Conservation (phyloP, 2,888 invertebrate species). For the Drosophila birchii region DNA sequence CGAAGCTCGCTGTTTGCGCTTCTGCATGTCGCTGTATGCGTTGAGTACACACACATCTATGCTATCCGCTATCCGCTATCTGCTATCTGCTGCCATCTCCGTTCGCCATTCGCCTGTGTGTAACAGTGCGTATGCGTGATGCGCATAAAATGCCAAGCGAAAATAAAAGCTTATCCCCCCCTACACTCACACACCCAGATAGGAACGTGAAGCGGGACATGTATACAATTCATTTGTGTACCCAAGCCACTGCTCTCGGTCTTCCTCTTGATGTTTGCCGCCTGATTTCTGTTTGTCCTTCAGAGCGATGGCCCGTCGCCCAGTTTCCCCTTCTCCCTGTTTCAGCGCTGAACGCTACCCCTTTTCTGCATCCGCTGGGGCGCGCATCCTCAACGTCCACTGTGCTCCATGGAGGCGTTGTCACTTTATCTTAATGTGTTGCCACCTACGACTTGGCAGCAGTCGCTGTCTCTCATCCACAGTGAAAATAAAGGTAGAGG, state of each 20-base stretch:
- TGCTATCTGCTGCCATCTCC: slow-evolving; percentile 34
- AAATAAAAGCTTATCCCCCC: slow-evolving; percentile 67
- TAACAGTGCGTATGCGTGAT: slow-evolving; percentile 77
- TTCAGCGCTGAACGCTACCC: slow-evolving; percentile 49
- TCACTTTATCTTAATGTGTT: slow-evolving; percentile 82
- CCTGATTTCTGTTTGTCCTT: slow-evolving; percentile 76
- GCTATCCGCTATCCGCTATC: slow-evolving; percentile 25
- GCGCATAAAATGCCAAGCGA: slow-evolving; percentile 79
- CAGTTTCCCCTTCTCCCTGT: not conserved
- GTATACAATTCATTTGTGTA: slow-evolving; percentile 76
- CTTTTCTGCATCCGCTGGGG: slow-evolving; percentile 59
- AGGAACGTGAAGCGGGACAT: slow-evolving; percentile 30
- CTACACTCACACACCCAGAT: not conserved
- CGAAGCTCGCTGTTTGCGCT: slow-evolving; percentile 66
- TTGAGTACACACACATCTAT: slow-evolving; percentile 34
- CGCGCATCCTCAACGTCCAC: slow-evolving; percentile 46
- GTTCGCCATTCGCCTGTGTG: slow-evolving; percentile 49
- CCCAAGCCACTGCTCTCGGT: slow-evolving; percentile 35
- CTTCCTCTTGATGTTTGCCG: slow-evolving; percentile 55
- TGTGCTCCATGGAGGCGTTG: slow-evolving; percentile 68
- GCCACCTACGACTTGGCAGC: slow-evolving; percentile 78
- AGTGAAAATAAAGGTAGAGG: not conserved
- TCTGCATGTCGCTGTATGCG: slow-evolving; percentile 58
- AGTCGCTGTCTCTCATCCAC: slow-evolving; percentile 16
- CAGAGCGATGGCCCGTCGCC: slow-evolving; percentile 39